Evolutionary conservation across 2,888 invertebrate genomes (phyloP).

Genomic region (Cryptosula pallasiana): DNA sequence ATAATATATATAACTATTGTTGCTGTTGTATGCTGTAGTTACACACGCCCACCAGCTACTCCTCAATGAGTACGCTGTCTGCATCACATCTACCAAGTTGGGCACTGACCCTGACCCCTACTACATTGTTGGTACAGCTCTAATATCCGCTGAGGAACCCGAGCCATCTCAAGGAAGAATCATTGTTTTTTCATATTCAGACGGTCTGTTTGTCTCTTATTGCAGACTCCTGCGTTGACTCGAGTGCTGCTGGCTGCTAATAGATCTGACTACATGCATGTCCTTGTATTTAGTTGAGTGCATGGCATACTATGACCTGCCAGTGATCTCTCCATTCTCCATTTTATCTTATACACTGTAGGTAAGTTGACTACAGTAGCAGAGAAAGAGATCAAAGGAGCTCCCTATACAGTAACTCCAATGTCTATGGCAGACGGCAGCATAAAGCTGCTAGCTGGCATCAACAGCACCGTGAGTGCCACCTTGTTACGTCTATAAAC

Average conservation of each 20-base stretch:
- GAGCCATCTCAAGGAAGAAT: conserved; percentile 90
- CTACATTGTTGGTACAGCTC: conserved; percentile 83
- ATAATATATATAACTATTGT: no score
- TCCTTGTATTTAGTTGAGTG: no score
- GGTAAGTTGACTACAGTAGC: conserved; percentile 65
- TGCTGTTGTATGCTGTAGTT: conserved; percentile 59
- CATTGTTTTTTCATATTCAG: conserved; percentile 76
- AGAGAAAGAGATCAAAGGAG: conserved; percentile 95
- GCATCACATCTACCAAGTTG: conserved; percentile 80
- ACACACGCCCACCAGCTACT: conserved; percentile 88
- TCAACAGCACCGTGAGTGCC: conserved; percentile 86
- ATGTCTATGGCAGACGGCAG: conserved; percentile 72
- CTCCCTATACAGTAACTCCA: conserved; percentile 71
- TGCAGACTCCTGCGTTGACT: no score
- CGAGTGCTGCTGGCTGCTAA: no score
- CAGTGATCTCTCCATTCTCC: no score
- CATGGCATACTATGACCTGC: no score
- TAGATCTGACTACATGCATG: no score
- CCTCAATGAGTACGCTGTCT: conserved; percentile 83
- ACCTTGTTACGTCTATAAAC: no score
- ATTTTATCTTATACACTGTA: conserved; percentile 31
- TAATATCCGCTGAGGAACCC: conserved; percentile 89
- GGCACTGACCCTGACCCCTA: conserved; percentile 88
- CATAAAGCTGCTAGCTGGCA: conserved; percentile 87
- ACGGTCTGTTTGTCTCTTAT: no score